These are phyloP conservation scores for Heterohyrax brucei DNA, from an alignment of 2,797 vertebrate species.

Conservation along the genomic window DNA sequence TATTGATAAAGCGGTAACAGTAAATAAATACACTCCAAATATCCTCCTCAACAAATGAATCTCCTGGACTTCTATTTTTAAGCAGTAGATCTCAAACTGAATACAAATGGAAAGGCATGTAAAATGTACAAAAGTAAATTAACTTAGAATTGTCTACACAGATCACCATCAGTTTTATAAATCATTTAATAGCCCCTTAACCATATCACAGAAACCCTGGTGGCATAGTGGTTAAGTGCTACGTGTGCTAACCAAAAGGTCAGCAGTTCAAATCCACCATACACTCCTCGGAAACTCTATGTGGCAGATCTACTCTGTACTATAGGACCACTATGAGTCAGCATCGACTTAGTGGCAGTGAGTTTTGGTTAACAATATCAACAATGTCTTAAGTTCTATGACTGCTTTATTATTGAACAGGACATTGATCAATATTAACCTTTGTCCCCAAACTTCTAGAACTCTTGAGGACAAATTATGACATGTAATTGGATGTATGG, in stretches of 20 bases:
- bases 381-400: background rate
- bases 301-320: no score
- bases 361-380: background rate
- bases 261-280: no score
- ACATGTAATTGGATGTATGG: background rate
- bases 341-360: no score
- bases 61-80: background rate
- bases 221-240: no score
- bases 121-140: slow-evolving; percentile 17
- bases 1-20: slow-evolving; percentile 1
- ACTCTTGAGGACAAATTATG: background rate
- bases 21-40: background rate
- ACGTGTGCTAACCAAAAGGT: no score
- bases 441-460: background rate
- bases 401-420: background rate
- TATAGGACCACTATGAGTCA: no score
- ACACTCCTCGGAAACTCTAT: no score
- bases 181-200: background rate
- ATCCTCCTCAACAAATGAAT: background rate
- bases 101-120: background rate
- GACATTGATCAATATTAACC: background rate
- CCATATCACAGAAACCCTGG: background rate
- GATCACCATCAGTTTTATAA: background rate
- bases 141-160: background rate
- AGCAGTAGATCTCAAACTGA: background rate